phyloP scores from a whole-genome alignment of 35 echinoderm and acorn worm genomes.

The Antedon bifida region DNA sequence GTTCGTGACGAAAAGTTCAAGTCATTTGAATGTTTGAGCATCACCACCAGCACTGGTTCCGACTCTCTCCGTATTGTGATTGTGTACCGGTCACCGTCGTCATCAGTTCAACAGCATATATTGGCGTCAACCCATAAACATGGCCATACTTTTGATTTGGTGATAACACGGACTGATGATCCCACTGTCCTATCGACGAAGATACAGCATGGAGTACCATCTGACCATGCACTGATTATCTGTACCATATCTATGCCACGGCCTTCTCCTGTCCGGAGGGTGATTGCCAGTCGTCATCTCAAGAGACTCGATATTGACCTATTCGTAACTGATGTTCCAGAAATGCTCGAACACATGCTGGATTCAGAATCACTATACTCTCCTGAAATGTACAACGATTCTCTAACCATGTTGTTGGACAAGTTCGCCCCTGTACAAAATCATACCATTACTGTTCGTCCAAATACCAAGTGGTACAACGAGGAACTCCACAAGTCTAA shows the following conservation, averaged over 20 bases:
- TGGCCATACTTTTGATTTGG: not conserved
- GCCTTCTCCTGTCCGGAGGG: not conserved
- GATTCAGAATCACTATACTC: not conserved
- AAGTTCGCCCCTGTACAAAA: not conserved
- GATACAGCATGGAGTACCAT: not conserved
- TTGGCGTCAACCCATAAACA: not conserved
- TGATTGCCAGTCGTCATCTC: not conserved
- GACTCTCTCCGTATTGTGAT: not conserved
- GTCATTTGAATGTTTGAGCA: not conserved
- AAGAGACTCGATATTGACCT: not conserved
- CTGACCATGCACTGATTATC: not conserved
- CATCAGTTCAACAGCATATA: not conserved
- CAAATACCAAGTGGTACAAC: constrained; percentile 3
- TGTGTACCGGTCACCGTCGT: not conserved
- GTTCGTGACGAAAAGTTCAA: not conserved
- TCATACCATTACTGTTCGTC: not conserved
- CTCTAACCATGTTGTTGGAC: no score
- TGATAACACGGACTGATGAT: not conserved
- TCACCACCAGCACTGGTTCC: no score
- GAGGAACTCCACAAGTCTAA: not conserved
- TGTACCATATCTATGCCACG: not conserved
- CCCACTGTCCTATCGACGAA: no score
- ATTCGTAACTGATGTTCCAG: not conserved
- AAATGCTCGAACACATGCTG: not conserved
- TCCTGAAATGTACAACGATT: no score